Conservation (phyloP, 2,888 invertebrate genomes). For the Pilophorus perplexus region DNA sequence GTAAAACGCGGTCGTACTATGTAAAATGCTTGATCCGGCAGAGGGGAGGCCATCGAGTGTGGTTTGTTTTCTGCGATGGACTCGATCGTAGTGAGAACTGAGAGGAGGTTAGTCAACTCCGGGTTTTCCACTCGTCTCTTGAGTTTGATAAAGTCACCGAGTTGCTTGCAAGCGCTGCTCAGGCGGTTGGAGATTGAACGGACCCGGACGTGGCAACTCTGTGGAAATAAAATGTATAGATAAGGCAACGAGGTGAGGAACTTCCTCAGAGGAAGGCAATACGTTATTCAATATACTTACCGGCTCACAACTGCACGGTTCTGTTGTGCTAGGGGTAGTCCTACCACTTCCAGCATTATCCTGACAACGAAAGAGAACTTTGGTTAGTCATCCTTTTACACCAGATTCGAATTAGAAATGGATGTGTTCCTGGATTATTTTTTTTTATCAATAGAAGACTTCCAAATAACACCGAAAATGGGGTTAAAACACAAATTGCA, state of each 20-base stretch:
- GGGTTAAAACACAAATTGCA: no score
- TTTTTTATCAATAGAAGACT: no score
- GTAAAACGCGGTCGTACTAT: no score
- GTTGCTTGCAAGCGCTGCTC: conserved; percentile 38
- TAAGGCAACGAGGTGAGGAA: background rate
- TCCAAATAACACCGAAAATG: no score
- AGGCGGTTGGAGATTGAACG: conserved; percentile 34
- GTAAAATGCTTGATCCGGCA: conserved; percentile 22
- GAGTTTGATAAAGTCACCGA: conserved; percentile 43
- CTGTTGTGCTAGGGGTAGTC: background rate
- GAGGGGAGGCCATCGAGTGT: conserved; percentile 14
- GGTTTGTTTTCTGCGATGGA: conserved; percentile 38
- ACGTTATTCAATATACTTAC: background rate
- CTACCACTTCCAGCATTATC: conserved; percentile 1
- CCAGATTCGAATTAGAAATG: no score
- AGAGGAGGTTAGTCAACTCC: conserved; percentile 33
- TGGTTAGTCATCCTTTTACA: no score
- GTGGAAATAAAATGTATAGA: background rate
- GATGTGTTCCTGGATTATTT: no score
- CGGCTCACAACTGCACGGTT: conserved; percentile 8
- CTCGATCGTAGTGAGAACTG: conserved; percentile 36
- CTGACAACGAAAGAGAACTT: no score
- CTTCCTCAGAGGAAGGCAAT: background rate
- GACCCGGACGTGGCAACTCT: conserved; percentile 37
- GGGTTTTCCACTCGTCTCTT: conserved; percentile 42